Conservation (phyloP, 2,113 vertebrate genomes). For the Oceanodroma tethys region DNA sequence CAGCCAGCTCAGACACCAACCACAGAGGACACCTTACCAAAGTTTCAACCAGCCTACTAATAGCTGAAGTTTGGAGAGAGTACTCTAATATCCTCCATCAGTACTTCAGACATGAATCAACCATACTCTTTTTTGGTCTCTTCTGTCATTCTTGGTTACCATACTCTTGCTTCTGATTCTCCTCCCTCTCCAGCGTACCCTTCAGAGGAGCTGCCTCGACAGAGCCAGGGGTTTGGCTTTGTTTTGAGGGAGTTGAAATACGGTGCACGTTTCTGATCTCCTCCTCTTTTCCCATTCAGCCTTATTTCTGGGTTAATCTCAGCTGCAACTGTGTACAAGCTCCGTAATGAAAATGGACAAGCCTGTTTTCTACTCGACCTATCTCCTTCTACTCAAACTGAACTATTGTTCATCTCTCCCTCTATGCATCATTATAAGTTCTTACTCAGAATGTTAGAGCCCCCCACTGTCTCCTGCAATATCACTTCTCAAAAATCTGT, state of each 20-base stretch:
- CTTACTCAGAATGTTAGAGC: neutral
- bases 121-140: neutral
- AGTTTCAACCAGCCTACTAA: neutral
- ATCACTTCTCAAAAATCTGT: neutral
- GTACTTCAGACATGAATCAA: neutral
- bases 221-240: neutral
- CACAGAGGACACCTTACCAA: neutral
- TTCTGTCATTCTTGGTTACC: neutral
- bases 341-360: neutral
- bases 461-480: neutral
- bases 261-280: neutral
- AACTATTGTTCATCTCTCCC: neutral
- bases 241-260: neutral
- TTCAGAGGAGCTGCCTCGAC: neutral
- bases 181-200: neutral
- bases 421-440: neutral
- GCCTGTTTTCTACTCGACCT: neutral
- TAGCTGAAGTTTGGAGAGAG: neutral
- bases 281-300: neutral
- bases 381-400: neutral
- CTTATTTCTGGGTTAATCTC: constrained; percentile 2
- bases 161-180: neutral
- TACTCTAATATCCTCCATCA: neutral
- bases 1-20: neutral
- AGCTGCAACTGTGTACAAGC: neutral